Conservation (phyloP, 2,888 invertebrate genomes). For the Enchytraeus crypticus region DNA sequence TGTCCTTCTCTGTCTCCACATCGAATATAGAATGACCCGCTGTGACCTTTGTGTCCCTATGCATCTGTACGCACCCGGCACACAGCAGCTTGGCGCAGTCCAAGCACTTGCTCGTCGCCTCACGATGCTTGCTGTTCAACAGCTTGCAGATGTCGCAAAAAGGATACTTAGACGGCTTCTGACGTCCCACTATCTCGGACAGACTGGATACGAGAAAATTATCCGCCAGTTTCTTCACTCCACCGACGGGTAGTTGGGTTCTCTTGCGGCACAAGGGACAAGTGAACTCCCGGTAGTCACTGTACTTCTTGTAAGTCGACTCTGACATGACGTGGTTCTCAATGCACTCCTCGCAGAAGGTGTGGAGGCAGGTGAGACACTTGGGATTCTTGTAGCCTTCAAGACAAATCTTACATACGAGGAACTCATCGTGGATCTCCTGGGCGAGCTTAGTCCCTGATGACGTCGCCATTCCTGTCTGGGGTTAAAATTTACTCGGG, state of each 20-base stretch:
- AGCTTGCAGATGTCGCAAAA: constrained; percentile 49
- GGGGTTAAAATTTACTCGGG: no score
- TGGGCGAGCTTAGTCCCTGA: constrained; percentile 38
- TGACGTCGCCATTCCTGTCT: no score
- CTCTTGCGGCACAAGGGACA: constrained; percentile 47
- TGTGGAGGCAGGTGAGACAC: constrained; percentile 47
- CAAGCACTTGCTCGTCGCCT: constrained; percentile 40
- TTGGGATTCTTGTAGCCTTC: constrained; percentile 48
- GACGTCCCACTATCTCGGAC: constrained; percentile 41
- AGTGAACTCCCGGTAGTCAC: constrained; percentile 48
- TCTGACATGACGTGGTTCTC: constrained; percentile 46
- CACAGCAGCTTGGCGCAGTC: constrained; percentile 49
- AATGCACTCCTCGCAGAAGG: constrained; percentile 48
- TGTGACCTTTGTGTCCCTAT: constrained; percentile 46
- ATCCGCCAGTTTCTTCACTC: constrained; percentile 49
- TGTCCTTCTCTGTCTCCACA: constrained; percentile 48
- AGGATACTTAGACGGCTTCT: constrained; percentile 45
- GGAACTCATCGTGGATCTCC: constrained; percentile 49
- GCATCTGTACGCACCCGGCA: constrained; percentile 43
- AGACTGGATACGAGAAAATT: constrained; percentile 49
- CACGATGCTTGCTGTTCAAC: constrained; percentile 22
- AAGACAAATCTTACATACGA: constrained; percentile 48
- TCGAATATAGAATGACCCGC: constrained; percentile 48
- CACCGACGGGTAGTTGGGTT: constrained; percentile 48
- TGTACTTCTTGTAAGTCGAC: constrained; percentile 48